Evolutionary conservation across 2,888 invertebrate genomes (phyloP).

Genomic region (Taphrorychus bicolor): DNA sequence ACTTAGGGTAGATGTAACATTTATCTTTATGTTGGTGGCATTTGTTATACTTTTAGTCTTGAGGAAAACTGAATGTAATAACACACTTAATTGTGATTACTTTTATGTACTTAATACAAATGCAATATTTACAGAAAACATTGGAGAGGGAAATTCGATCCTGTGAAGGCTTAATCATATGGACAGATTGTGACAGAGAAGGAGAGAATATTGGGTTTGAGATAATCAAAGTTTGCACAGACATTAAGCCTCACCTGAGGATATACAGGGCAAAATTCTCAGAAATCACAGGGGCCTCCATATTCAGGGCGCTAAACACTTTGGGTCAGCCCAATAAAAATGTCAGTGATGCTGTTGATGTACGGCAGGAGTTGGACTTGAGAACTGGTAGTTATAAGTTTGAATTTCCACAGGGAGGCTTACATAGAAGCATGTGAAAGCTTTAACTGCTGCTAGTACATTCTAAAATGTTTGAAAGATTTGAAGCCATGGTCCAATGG

Average conservation of each 20-base stretch:
- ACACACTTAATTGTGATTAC: too few species aligned
- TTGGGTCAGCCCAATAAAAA: constrained; percentile 77
- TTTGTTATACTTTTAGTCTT: too few species aligned
- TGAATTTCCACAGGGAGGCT: too few species aligned
- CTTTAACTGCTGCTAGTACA: too few species aligned
- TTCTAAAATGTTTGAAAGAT: too few species aligned
- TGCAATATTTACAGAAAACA: constrained; percentile 66
- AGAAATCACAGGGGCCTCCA: constrained; percentile 89
- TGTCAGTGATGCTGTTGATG: constrained; percentile 59
- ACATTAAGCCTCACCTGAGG: constrained; percentile 74
- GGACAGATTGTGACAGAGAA: constrained; percentile 99
- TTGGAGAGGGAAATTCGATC: constrained; percentile 71
- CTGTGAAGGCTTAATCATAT: constrained; percentile 85
- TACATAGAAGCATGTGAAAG: too few species aligned
- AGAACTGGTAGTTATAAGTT: constrained; percentile 48
- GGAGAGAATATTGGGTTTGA: constrained; percentile 99
- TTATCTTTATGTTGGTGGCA: too few species aligned
- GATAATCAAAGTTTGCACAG: constrained; percentile 88
- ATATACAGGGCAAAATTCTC: constrained; percentile 92
- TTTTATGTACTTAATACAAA: too few species aligned
- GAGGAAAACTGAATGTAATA: too few species aligned
- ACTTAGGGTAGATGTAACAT: too few species aligned
- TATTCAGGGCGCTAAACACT: constrained; percentile 80
- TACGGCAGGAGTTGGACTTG: constrained; percentile 60
- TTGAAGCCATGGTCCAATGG: too few species aligned